Conservation (phyloP, 1,140 invertebrate genomes). For the Archivesica marissinica region DNA sequence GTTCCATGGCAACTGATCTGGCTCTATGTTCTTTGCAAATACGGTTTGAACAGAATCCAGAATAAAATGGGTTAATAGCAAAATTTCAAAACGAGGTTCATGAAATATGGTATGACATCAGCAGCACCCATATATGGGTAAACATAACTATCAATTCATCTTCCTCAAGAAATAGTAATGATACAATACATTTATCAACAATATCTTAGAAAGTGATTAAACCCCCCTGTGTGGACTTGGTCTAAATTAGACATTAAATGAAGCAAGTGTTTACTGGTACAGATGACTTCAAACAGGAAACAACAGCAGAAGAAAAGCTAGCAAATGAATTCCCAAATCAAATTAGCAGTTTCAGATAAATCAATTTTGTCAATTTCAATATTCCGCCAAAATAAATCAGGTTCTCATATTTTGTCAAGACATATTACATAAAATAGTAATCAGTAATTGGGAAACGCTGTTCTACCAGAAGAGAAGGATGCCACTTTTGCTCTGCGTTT, state of each 20-base stretch:
- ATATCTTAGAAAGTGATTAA: neutral
- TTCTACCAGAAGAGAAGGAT: conserved; percentile 10
- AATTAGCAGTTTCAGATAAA: conserved; percentile 30
- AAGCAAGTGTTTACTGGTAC: neutral
- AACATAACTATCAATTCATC: too few species aligned
- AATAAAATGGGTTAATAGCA: too few species aligned
- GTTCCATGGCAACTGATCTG: too few species aligned
- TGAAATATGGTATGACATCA: too few species aligned
- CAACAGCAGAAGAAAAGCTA: neutral
- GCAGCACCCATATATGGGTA: too few species aligned
- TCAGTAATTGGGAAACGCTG: conserved; percentile 10
- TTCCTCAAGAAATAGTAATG: neutral
- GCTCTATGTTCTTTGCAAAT: too few species aligned
- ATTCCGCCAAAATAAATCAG: conserved; percentile 16
- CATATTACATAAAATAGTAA: conserved; percentile 48
- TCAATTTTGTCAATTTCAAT: conserved; percentile 46
- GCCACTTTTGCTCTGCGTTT: conserved; percentile 12
- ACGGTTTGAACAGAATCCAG: too few species aligned
- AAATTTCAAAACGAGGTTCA: too few species aligned
- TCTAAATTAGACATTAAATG: conserved; percentile 1
- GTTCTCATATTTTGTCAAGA: neutral
- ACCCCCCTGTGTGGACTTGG: neutral
- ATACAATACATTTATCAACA: neutral
- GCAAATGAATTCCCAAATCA: conserved; percentile 34
- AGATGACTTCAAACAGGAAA: neutral